Evolutionary conservation across 2,113 vertebrate genomes (phyloP).

Genomic region (Anhinga rufa): DNA sequence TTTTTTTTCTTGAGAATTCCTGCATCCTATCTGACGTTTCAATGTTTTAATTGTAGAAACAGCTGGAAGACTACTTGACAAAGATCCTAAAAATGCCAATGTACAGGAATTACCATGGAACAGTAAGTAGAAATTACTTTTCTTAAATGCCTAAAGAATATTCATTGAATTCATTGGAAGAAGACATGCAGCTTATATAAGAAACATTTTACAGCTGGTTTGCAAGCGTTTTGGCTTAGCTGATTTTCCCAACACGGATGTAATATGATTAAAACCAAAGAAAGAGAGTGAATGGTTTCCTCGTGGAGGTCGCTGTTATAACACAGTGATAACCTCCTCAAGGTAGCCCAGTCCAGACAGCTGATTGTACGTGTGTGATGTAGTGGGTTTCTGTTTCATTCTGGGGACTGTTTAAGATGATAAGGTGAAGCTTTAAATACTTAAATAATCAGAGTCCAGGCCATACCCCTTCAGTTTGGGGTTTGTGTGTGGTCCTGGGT

Average conservation of each 20-base stretch:
- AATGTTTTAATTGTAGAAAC: conserved; percentile 81
- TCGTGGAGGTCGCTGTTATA: background rate
- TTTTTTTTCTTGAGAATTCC: background rate
- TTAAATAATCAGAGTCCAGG: background rate
- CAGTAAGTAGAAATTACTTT: conserved; percentile 73
- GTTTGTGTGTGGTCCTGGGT: background rate
- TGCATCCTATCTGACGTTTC: background rate
- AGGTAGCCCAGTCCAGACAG: background rate
- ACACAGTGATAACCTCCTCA: background rate
- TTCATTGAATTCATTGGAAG: background rate
- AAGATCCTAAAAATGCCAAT: conserved; percentile 88
- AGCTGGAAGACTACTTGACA: conserved; percentile 95
- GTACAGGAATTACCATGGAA: conserved; percentile 93
- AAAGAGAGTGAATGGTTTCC: background rate
- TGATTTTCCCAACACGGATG: background rate
- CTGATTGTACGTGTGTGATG: background rate
- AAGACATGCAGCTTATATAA: background rate
- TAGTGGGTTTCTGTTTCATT: background rate
- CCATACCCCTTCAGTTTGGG: background rate
- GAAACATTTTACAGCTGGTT: background rate
- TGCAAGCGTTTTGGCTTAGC: background rate
- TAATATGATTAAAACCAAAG: background rate
- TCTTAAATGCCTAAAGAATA: background rate
- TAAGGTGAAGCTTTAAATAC: background rate
- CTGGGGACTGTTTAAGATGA: background rate